A percentile compares a stretch with the other conserved stretches of the same genome.
phyloP scores from a whole-genome alignment of 2,113 vertebrate species.

The Vanacampus margaritifer region DNA sequence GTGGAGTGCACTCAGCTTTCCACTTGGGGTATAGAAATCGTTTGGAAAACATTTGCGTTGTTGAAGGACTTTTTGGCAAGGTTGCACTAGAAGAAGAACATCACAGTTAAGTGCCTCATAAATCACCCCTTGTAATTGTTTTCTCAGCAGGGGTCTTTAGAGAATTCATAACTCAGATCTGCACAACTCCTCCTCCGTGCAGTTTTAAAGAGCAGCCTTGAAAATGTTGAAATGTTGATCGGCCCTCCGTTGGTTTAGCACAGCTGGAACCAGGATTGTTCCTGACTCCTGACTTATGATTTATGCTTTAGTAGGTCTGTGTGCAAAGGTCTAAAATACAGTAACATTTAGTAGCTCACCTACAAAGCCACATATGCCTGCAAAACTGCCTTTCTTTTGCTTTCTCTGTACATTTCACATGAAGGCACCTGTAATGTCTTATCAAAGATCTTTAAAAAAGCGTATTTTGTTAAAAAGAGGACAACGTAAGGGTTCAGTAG shows the following conservation, averaged over 20 bases:
- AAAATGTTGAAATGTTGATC: neutral
- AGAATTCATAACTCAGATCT: slow-evolving; percentile 12
- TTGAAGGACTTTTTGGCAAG: slow-evolving; percentile 21
- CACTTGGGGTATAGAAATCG: slow-evolving; percentile 8
- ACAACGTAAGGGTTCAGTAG: neutral
- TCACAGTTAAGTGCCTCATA: slow-evolving; percentile 13
- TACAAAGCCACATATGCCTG: neutral
- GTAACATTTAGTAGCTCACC: slow-evolving; percentile 23
- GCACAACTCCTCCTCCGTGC: slow-evolving; percentile 2
- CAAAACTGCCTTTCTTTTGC: slow-evolving; percentile 14
- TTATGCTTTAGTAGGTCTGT: slow-evolving; percentile 15
- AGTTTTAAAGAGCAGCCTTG: slow-evolving; percentile 23
- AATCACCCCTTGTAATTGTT: slow-evolving; percentile 19
- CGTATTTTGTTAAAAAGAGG: neutral
- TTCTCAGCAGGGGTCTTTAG: neutral
- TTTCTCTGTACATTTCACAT: neutral
- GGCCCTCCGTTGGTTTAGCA: slow-evolving; percentile 6
- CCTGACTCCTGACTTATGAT: slow-evolving; percentile 36
- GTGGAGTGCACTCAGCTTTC: neutral
- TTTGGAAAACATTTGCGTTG: slow-evolving; percentile 7
- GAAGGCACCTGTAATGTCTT: neutral
- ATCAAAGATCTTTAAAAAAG: neutral
- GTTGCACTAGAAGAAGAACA: neutral
- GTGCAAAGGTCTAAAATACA: neutral
- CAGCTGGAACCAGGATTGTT: slow-evolving; percentile 32